Evolutionary conservation across 2,797 vertebrate species (phyloP).

Genomic region (Peromyscus eremicus): DNA sequence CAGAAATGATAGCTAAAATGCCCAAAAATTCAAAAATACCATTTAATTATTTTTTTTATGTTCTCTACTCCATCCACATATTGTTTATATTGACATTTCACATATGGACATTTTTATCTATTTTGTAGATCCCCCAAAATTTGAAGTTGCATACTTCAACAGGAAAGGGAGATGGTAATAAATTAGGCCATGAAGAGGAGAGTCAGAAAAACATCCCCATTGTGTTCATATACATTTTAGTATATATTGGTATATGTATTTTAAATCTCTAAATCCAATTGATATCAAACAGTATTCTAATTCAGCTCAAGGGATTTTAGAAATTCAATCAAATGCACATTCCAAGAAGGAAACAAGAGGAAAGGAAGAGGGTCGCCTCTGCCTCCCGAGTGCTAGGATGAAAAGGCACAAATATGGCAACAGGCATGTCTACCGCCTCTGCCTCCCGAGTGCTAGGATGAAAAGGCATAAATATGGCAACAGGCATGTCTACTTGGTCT

Average conservation of each 20-base stretch:
- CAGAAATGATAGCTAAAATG: background rate
- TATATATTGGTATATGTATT: background rate
- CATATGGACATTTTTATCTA: background rate
- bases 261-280: background rate
- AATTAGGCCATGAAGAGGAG: background rate
- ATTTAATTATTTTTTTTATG: background rate
- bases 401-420: background rate
- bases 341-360: background rate
- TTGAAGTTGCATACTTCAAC: background rate
- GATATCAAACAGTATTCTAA: background rate
- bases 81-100: background rate
- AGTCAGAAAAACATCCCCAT: background rate
- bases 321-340: background rate
- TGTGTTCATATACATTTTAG: background rate
- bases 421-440: background rate
- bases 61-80: background rate
- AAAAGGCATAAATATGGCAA: background rate
- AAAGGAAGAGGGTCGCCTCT: background rate
- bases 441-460: background rate
- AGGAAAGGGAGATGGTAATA: background rate
- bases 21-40: background rate
- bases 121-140: background rate
- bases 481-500: background rate
- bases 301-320: background rate
- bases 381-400: background rate